Conservation (phyloP, 37 sponge, comb jelly and placozoan species). For the Aplysina aerophoba region DNA sequence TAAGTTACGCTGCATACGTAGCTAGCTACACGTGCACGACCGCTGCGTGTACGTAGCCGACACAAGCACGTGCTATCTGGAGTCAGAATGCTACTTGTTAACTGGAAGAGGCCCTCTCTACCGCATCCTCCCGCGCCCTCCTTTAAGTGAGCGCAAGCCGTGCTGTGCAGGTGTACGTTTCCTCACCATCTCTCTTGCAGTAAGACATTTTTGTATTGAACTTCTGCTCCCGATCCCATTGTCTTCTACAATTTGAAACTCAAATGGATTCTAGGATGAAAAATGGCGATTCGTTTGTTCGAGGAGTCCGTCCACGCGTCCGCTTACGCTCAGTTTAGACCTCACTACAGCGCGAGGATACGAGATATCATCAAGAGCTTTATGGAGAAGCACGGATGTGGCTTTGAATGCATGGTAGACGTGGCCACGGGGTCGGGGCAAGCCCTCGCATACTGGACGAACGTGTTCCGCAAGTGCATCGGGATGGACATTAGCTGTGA, state of each 20-base stretch:
- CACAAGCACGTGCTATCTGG: too few species aligned
- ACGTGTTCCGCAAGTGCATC: constrained; percentile 37
- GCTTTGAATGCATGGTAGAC: constrained; percentile 49
- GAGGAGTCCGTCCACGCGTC: constrained; percentile 43
- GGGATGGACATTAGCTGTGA: constrained; percentile 80
- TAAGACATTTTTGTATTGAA: constrained; percentile 57
- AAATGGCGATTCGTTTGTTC: constrained; percentile 31
- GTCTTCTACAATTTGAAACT: not conserved
- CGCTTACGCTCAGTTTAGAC: constrained; percentile 52
- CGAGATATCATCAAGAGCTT: constrained; percentile 49
- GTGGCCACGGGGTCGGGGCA: constrained; percentile 87
- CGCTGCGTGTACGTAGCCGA: too few species aligned
- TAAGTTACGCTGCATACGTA: too few species aligned
- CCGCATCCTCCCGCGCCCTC: too few species aligned
- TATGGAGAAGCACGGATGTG: constrained; percentile 39
- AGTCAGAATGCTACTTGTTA: too few species aligned
- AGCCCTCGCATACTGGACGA: constrained; percentile 49
- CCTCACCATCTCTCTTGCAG: constrained; percentile 74
- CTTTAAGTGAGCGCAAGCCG: too few species aligned
- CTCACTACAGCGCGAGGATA: constrained; percentile 49
- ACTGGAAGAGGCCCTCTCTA: too few species aligned
- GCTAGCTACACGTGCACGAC: too few species aligned
- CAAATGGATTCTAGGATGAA: not conserved
- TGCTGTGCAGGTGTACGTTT: not conserved
- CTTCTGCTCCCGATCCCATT: not conserved